Percentiles rank a stretch among this genome's conserved stretches.
These are phyloP conservation scores for Stegana nigrithorax DNA, from an alignment of 2,888 invertebrate genomes.

Conservation along the genomic window DNA sequence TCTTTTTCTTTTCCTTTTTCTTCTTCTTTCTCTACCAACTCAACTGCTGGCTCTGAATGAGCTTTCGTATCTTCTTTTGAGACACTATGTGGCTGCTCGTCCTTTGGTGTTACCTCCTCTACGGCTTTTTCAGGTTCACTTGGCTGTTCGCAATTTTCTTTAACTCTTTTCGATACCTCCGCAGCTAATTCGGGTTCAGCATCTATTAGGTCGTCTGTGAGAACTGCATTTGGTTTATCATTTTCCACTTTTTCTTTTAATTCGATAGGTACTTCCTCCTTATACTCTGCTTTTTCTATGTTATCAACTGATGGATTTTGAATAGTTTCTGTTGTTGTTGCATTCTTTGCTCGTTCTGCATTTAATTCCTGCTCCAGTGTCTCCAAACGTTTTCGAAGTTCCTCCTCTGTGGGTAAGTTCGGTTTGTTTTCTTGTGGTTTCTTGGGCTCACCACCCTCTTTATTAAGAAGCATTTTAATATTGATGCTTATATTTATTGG, in stretches of 20 bases:
- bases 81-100: not conserved
- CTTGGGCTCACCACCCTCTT: conserved; percentile 41
- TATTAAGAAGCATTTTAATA: conserved; percentile 61
- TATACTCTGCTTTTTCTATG: conserved; percentile 25
- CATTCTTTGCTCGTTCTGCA: conserved; percentile 38
- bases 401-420: conserved; percentile 40
- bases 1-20: not conserved
- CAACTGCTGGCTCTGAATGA: not conserved
- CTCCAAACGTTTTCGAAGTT: conserved; percentile 52
- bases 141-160: not conserved
- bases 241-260: conserved; percentile 41
- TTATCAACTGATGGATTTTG: not conserved
- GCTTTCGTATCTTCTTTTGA: not conserved
- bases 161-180: not conserved
- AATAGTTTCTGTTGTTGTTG: not conserved
- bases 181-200: too few species aligned
- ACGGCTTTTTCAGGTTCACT: not conserved
- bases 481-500: conserved; percentile 64
- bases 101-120: not conserved
- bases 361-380: conserved; percentile 52
- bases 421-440: conserved; percentile 26
- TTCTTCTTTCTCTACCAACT: not conserved
- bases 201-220: too few species aligned
- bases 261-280: conserved; percentile 44
- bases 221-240: conserved; percentile 21